Evolutionary conservation across 2,113 vertebrate genomes (phyloP).

Genomic region (Nesogale talazaci): DNA sequence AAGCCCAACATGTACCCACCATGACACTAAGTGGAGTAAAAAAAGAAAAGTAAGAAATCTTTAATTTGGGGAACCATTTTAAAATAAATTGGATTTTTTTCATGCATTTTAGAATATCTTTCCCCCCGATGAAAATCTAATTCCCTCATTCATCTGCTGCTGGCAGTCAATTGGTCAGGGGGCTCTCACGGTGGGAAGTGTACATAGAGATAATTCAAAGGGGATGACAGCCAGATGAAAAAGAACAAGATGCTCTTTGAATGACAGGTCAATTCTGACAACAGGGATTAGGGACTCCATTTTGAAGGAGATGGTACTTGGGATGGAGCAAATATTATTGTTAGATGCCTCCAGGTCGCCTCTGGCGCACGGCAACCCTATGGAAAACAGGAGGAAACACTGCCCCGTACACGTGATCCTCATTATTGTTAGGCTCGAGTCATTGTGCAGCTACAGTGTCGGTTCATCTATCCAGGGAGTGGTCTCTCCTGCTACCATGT

Average conservation of each 20-base stretch:
- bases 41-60: neutral
- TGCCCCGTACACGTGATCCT: too few relatives aligned
- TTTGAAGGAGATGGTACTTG: neutral
- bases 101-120: neutral
- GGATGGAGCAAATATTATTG: neutral
- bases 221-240: neutral
- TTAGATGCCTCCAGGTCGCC: too few relatives aligned
- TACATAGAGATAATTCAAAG: neutral
- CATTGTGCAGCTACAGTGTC: too few relatives aligned
- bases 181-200: neutral
- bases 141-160: neutral
- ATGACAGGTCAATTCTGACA: neutral
- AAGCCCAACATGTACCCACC: too few relatives aligned
- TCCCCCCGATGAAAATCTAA: neutral
- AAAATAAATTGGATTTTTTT: neutral
- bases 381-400: too few relatives aligned
- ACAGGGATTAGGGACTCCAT: neutral
- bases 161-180: neutral
- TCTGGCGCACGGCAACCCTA: too few relatives aligned
- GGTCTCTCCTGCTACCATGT: too few relatives aligned
- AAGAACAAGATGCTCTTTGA: too few relatives aligned
- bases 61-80: conserved; percentile 1
- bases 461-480: too few relatives aligned
- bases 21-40: neutral
- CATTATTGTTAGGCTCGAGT: too few relatives aligned